Base-by-base conservation (phyloP, 1,140 invertebrate genomes). In the Archivesica marissinica region DNA sequence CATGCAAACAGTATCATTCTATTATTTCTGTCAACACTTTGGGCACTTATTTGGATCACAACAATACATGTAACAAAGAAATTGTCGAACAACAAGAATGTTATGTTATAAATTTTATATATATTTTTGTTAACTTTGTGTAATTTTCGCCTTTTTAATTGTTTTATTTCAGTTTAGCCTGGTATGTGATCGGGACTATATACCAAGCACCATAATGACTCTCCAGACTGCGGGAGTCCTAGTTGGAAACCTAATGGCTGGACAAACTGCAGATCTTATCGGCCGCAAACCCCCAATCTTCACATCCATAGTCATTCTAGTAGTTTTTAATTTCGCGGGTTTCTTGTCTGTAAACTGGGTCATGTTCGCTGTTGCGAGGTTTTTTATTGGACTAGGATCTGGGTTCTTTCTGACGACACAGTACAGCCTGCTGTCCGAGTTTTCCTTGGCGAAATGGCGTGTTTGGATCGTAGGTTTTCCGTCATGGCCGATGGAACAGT, bases 141-240 rank as follows among this genome's bases (percentile, higher is more conserved):
- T n/a, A n/a, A n/a, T n/a, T n/a, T n/a, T n/a, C n/a, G n/a, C n/a
- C n/a, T n/a, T n/a, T 66, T 30, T 33, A 23, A 56, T 56, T 6
- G n/a, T 44, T 72, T 11, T n/a, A 38, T 68, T 78, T 30, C 72
- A 89, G 88, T 89, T 85, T 75, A 56, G 68, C n/a, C 59, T 89
- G 25, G 77, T 89, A 0, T 89, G 88, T 78, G 87, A 81, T 2
- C 11, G 54, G 15, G 52, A 54, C 59, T 88, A 64, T 47, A 66
- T 88, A 7, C 76, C 66, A 7, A 56, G 76, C 33, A 56, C 84
- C 6, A 72, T 88, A 9, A 87, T 64, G 20, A 83, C 87, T 0
- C 64, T 89, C 39, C 87, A 88, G 44, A 76, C 87, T 56, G 85
- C 33, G 0, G 88, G 88, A 0, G 50, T 86, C 3, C 41, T 88